These are phyloP conservation scores for Australoheros facetus DNA, from an alignment of 2,797 vertebrate species.

Conservation along the genomic window DNA sequence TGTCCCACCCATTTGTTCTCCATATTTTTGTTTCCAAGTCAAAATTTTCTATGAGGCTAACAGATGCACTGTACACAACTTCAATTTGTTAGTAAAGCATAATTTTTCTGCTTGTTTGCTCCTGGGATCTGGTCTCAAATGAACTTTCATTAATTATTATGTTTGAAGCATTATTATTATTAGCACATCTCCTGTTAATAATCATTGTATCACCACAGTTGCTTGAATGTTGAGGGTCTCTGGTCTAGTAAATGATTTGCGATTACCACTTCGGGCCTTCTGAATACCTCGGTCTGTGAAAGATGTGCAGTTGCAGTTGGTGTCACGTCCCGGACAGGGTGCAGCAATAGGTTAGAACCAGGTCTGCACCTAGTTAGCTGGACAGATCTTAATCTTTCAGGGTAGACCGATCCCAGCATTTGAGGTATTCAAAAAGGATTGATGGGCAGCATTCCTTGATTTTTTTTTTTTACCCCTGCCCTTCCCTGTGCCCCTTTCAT, in stretches of 20 bases:
- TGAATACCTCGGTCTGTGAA: constrained; percentile 26
- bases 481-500: constrained; percentile 67
- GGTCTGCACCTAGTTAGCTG: constrained; percentile 80
- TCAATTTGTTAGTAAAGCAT: neutral
- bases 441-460: constrained; percentile 81
- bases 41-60: neutral
- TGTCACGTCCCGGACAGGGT: constrained; percentile 42
- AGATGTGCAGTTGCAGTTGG: constrained; percentile 23
- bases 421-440: constrained; percentile 76
- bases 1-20: neutral
- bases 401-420: constrained; percentile 61
- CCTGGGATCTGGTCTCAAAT: neutral
- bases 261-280: constrained; percentile 10
- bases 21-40: neutral
- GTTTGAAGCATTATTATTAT: neutral
- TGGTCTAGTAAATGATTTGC: constrained; percentile 11
- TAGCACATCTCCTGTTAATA: neutral
- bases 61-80: neutral
- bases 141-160: constrained; percentile 1
- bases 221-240: neutral
- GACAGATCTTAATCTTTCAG: constrained; percentile 75
- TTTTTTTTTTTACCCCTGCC: constrained; percentile 44
- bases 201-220: neutral
- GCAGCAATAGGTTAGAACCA: constrained; percentile 33
- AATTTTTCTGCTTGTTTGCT: neutral